phyloP scores from a whole-genome alignment of 2,888 invertebrate species.

The Hermaeophaga mercurialis region DNA sequence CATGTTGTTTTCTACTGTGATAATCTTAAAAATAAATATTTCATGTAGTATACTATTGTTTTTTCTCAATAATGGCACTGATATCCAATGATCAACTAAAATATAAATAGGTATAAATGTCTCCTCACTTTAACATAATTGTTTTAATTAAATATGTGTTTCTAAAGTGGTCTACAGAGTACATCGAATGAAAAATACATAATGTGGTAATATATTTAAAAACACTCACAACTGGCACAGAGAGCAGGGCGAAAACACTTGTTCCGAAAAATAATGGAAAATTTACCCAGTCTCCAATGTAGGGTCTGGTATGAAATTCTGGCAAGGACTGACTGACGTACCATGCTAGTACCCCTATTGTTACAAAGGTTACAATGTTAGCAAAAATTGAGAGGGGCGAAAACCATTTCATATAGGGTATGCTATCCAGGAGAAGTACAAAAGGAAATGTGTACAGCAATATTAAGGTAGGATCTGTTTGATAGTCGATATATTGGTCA shows the following conservation, averaged over 20 bases:
- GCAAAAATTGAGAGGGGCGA: neutral
- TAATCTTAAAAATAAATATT: constrained; percentile 1
- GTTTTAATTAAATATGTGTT: too few species aligned
- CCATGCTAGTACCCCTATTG: neutral
- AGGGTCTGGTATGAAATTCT: neutral
- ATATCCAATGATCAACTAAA: too few species aligned
- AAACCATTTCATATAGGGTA: neutral
- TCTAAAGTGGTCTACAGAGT: too few species aligned
- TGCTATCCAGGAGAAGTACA: neutral
- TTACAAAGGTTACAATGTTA: neutral
- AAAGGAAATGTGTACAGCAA: neutral
- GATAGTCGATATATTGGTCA: neutral
- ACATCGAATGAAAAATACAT: too few species aligned
- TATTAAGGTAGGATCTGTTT: neutral
- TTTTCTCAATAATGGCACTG: too few species aligned
- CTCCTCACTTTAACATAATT: too few species aligned
- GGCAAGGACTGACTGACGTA: neutral
- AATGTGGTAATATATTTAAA: too few species aligned
- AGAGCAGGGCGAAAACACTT: neutral
- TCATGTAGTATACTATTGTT: too few species aligned
- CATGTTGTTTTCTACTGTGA: neutral
- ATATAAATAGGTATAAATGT: too few species aligned
- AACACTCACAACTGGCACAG: neutral
- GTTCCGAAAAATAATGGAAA: constrained; percentile 5
- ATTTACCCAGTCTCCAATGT: neutral